Conservation (phyloP, 2,113 vertebrate genomes). For the Chrysochloris asiatica region DNA sequence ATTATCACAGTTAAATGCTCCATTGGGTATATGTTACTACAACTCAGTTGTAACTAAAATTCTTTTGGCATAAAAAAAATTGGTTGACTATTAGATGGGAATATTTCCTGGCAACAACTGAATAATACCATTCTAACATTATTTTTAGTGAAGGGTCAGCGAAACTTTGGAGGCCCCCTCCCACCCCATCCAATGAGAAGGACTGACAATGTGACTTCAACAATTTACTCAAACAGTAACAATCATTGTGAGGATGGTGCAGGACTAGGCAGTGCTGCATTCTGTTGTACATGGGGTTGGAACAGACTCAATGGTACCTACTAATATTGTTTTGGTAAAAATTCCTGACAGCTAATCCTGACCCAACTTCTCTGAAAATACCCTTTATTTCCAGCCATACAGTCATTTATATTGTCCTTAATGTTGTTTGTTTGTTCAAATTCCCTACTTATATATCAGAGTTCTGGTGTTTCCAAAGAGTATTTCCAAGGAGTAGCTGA, state of each 20-base stretch:
- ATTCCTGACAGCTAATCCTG: conserved; percentile 19
- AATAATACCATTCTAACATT: neutral
- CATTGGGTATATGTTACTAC: neutral
- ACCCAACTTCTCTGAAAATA: conserved; percentile 1
- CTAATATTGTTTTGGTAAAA: conserved; percentile 19
- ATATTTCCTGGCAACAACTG: neutral
- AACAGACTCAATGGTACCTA: too few relatives aligned
- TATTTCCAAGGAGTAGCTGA: too few relatives aligned
- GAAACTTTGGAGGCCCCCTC: too few relatives aligned
- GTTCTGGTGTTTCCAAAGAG: too few relatives aligned
- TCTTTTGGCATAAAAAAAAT: neutral
- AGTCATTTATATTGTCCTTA: neutral
- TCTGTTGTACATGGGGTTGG: too few relatives aligned
- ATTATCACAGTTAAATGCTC: conserved; percentile 16
- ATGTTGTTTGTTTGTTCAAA: neutral
- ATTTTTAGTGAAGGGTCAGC: too few relatives aligned
- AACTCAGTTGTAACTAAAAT: conserved; percentile 3
- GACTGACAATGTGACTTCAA: too few relatives aligned
- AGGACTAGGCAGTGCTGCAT: too few relatives aligned
- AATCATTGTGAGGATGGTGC: too few relatives aligned
- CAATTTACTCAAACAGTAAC: too few relatives aligned
- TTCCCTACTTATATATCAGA: neutral
- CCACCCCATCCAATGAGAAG: too few relatives aligned
- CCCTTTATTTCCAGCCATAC: neutral
- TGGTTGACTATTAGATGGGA: neutral